Evolutionary conservation across 2,888 invertebrate species (phyloP).

Genomic region (Spicauda simplicius): DNA sequence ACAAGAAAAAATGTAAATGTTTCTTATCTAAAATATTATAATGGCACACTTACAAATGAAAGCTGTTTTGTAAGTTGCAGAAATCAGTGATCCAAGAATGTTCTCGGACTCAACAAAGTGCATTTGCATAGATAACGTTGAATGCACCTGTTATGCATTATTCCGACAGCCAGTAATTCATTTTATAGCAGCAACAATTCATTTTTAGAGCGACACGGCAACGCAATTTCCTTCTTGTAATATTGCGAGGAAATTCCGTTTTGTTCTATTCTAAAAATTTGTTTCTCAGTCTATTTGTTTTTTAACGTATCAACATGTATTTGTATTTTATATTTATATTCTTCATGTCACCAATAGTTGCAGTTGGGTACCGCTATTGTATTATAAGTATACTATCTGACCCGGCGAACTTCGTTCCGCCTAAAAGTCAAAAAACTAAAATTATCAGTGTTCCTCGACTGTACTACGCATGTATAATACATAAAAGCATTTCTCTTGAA

Average conservation of each 20-base stretch:
- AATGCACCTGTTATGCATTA: conserved; percentile 41
- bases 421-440: no score
- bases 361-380: no score
- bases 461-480: no score
- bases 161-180: conserved; percentile 33
- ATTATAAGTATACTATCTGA: no score
- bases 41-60: not conserved
- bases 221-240: conserved; percentile 8
- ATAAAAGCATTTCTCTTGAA: no score
- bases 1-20: no score
- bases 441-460: no score
- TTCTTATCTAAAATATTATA: no score
- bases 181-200: conserved; percentile 21
- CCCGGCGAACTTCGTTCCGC: no score
- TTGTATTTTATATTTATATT: no score
- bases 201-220: conserved; percentile 14
- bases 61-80: not conserved
- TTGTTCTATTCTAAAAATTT: not conserved
- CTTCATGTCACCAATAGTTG: no score
- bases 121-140: conserved; percentile 43
- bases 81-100: conserved; percentile 7
- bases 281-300: not conserved
- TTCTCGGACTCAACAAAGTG: conserved; percentile 21
- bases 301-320: no score
- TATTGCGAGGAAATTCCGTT: not conserved